Percentiles rank a stretch among this genome's conserved stretches.
phyloP scores from a whole-genome alignment of 2,888 invertebrate genomes.

The Drosophila cognata region DNA sequence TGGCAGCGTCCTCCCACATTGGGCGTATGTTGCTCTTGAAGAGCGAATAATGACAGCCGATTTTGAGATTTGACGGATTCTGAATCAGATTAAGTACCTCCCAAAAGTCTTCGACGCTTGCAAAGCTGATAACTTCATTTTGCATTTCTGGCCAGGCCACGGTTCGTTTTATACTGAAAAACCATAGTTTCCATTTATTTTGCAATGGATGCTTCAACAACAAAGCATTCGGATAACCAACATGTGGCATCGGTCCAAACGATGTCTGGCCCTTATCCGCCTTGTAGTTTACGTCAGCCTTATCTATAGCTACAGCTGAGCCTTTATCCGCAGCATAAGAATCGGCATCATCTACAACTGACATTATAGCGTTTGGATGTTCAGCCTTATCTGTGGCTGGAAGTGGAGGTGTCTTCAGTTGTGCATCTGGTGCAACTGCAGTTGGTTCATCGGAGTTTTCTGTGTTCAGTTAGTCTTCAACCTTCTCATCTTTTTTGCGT shows the following conservation, averaged over 20 bases:
- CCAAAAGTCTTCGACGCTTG: not conserved
- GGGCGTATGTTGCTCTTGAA: constrained; percentile 1
- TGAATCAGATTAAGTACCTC: not conserved
- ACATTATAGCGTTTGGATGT: no score
- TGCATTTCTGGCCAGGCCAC: not conserved
- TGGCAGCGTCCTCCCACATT: constrained; percentile 1
- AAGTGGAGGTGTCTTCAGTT: not conserved
- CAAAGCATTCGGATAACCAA: not conserved
- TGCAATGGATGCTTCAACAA: not conserved
- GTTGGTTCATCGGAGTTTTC: not conserved
- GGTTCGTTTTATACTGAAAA: not conserved
- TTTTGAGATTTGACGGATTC: not conserved
- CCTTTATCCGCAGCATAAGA: no score
- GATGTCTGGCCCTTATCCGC: not conserved
- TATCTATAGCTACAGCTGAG: not conserved
- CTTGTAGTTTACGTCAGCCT: not conserved
- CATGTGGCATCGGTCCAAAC: not conserved
- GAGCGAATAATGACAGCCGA: not conserved
- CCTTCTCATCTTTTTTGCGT: not conserved
- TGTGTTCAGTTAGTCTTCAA: not conserved
- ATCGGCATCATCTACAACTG: no score
- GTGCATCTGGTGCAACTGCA: not conserved
- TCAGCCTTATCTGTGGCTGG: no score
- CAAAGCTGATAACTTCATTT: not conserved
- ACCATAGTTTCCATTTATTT: not conserved